Conservation (phyloP, 2,888 invertebrate species). For the Saturnia japonica region DNA sequence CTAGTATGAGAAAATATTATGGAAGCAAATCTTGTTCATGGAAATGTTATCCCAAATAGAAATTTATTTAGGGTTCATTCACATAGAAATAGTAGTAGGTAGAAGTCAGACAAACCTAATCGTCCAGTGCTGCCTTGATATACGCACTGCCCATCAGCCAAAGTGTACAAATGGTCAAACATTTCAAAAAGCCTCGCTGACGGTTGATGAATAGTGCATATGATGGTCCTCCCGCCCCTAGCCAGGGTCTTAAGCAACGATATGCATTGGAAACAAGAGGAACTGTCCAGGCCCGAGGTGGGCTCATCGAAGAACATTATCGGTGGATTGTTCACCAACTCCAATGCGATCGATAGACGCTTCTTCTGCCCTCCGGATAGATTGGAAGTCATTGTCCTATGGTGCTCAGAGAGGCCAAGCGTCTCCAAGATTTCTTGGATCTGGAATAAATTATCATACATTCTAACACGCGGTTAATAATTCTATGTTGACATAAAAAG, state of each 20-base stretch:
- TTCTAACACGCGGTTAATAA: background rate
- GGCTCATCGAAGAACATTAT: conserved; percentile 99
- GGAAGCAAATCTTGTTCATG: no score
- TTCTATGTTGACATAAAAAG: background rate
- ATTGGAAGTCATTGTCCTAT: conserved; percentile 94
- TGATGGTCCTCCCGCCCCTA: conserved; percentile 94
- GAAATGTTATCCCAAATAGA: no score
- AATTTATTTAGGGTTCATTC: no score
- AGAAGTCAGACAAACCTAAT: conserved; percentile 83
- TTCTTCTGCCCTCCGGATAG: conserved; percentile 98
- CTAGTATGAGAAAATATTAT: no score
- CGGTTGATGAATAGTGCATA: conserved; percentile 98
- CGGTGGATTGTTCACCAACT: conserved; percentile 97
- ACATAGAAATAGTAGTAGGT: no score
- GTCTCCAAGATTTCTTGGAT: conserved; percentile 96
- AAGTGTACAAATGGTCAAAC: conserved; percentile 96
- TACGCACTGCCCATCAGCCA: conserved; percentile 97
- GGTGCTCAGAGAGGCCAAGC: conserved; percentile 92
- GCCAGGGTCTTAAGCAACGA: conserved; percentile 93
- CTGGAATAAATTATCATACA: conserved; percentile 71
- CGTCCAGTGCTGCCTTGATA: conserved; percentile 95
- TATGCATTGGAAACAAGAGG: conserved; percentile 97
- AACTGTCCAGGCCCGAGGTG: conserved; percentile 97
- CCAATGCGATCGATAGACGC: conserved; percentile 95
- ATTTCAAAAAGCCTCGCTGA: conserved; percentile 98